phyloP scores from a whole-genome alignment of 1,140 invertebrate species.

The Drosophila prosaltans region DNA sequence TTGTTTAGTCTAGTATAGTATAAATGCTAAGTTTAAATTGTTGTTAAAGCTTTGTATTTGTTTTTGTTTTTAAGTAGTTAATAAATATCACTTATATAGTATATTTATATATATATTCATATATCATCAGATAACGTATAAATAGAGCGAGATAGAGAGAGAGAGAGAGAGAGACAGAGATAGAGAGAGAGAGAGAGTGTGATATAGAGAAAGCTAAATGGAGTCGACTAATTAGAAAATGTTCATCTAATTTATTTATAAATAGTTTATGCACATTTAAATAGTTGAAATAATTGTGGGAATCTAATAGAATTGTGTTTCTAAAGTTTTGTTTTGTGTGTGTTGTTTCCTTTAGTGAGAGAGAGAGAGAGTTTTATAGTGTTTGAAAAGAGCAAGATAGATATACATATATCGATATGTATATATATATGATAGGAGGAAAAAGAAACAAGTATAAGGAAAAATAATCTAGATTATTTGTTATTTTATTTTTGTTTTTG shows the following conservation, averaged over 20 bases:
- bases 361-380: too few relatives aligned
- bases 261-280: conserved; percentile 14
- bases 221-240: conserved; percentile 23
- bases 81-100: conserved; percentile 52
- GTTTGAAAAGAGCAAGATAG: neutral
- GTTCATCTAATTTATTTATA: conserved; percentile 13
- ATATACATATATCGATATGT: too few relatives aligned
- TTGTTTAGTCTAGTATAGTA: conserved; percentile 45
- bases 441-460: too few relatives aligned
- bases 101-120: conserved; percentile 60
- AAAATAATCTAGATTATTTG: too few relatives aligned
- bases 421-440: too few relatives aligned
- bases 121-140: conserved; percentile 59
- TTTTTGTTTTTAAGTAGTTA: conserved; percentile 41
- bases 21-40: conserved; percentile 41
- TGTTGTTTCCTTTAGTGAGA: neutral
- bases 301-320: neutral
- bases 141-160: conserved; percentile 32
- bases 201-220: conserved; percentile 24
- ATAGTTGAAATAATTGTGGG: conserved; percentile 1
- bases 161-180: conserved; percentile 31
- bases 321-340: neutral
- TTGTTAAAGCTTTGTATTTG: conserved; percentile 26
- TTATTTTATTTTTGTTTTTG: too few relatives aligned
- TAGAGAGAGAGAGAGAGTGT: conserved; percentile 28